These are phyloP conservation scores for Baronia brevicornis DNA, from an alignment of 2,888 invertebrate species.

Conservation along the genomic window DNA sequence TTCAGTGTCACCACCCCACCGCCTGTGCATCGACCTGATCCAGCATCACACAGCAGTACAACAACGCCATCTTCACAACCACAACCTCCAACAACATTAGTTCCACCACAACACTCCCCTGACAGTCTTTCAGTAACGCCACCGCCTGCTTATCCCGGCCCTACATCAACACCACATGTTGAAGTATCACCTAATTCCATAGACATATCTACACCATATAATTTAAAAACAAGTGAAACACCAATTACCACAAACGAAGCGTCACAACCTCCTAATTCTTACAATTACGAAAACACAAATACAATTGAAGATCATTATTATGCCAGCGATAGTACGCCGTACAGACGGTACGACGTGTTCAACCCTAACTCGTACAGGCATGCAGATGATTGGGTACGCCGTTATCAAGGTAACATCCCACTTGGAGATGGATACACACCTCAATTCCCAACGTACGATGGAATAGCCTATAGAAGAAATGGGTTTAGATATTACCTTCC, in stretches of 20 bases:
- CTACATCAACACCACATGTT: conserved; percentile 55
- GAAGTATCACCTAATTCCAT: conserved; percentile 66
- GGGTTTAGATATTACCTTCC: conserved; percentile 91
- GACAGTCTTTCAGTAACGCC: conserved; percentile 49
- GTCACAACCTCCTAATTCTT: conserved; percentile 46
- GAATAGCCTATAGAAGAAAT: conserved; percentile 83
- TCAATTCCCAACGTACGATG: conserved; percentile 80
- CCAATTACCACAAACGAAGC: conserved; percentile 59
- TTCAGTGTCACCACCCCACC: conserved; percentile 73
- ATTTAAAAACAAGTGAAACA: conserved; percentile 58
- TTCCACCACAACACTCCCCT: conserved; percentile 40
- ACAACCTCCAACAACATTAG: conserved; percentile 35
- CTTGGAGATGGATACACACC: conserved; percentile 77
- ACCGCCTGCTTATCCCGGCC: conserved; percentile 37
- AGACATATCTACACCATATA: conserved; percentile 52
- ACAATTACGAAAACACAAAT: conserved; percentile 62
- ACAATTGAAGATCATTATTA: conserved; percentile 53
- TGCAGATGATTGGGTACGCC: conserved; percentile 52
- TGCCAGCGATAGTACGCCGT: conserved; percentile 44
- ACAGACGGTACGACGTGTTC: conserved; percentile 49
- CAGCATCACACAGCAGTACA: conserved; percentile 45
- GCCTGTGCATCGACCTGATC: conserved; percentile 41
- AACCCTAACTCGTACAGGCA: conserved; percentile 68
- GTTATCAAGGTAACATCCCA: conserved; percentile 36
- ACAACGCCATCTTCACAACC: conserved; percentile 38